These are phyloP conservation scores for Brachyalestes nurse DNA, from an alignment of 2,797 vertebrate genomes.

Conservation along the genomic window DNA sequence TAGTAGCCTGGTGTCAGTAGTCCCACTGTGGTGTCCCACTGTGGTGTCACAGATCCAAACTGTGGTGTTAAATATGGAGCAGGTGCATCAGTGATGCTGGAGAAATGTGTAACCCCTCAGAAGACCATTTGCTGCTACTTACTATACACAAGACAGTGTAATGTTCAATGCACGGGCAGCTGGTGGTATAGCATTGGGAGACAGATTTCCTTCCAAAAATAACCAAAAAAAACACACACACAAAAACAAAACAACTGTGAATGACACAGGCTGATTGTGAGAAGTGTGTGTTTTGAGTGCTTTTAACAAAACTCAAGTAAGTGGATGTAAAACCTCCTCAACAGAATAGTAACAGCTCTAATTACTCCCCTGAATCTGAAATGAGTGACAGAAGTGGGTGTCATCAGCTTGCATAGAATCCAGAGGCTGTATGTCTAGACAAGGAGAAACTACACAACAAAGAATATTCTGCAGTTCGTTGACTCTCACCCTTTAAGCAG, in stretches of 20 bases:
- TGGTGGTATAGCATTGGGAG: not conserved
- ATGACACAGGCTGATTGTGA: slow-evolving; percentile 31
- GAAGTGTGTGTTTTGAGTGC: slow-evolving; percentile 40
- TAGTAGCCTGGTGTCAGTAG: slow-evolving; percentile 31
- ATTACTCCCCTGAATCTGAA: slow-evolving; percentile 50
- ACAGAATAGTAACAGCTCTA: slow-evolving; percentile 27
- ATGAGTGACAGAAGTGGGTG: slow-evolving; percentile 50
- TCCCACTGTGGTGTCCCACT: not conserved
- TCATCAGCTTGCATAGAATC: slow-evolving; percentile 65
- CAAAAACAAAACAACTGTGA: not conserved
- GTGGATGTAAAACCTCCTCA: slow-evolving; percentile 41
- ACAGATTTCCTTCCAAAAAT: slow-evolving; percentile 13
- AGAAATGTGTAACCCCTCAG: slow-evolving; percentile 29
- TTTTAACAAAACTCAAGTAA: slow-evolving; percentile 56
- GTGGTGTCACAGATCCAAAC: not conserved
- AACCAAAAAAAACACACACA: slow-evolving; percentile 4
- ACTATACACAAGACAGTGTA: slow-evolving; percentile 27
- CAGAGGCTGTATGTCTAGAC: slow-evolving; percentile 41
- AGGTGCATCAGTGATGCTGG: slow-evolving; percentile 38
- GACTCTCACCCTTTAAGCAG: not conserved
- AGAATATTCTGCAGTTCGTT: slow-evolving; percentile 12
- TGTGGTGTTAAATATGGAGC: slow-evolving; percentile 29
- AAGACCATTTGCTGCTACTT: slow-evolving; percentile 17
- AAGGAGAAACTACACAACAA: slow-evolving; percentile 9
- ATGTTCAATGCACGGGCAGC: slow-evolving; percentile 16